Evolutionary conservation across 2,888 invertebrate species (phyloP).

Genomic region (Dryobotodes eremita): DNA sequence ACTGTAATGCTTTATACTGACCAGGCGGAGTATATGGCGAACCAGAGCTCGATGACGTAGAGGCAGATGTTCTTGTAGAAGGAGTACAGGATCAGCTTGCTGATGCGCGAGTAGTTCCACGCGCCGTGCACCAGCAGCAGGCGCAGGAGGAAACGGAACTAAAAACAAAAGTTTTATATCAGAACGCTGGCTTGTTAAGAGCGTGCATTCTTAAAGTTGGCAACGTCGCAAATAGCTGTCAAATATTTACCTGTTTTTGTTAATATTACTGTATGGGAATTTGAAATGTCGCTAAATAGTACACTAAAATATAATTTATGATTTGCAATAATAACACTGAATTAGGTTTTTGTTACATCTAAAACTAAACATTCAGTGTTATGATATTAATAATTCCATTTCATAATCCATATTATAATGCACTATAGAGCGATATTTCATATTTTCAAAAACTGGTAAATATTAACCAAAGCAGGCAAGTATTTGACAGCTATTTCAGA

Average conservation of each 20-base stretch:
- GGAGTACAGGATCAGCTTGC: slow-evolving; percentile 99
- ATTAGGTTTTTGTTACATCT: not conserved
- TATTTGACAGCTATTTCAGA: too few species aligned
- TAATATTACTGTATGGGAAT: too few species aligned
- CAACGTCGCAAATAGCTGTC: too few species aligned
- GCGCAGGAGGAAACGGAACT: slow-evolving; percentile 98
- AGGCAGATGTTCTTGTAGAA: slow-evolving; percentile 99
- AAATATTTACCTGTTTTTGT: not conserved
- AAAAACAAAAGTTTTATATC: slow-evolving; percentile 60
- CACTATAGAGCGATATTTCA: too few species aligned
- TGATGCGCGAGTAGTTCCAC: slow-evolving; percentile 99
- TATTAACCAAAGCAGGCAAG: too few species aligned
- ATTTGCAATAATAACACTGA: not conserved
- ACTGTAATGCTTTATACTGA: slow-evolving; percentile 68
- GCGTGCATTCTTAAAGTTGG: not conserved
- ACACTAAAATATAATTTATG: not conserved
- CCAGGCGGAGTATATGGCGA: slow-evolving; percentile 99
- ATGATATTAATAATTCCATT: not conserved
- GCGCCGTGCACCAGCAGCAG: slow-evolving; percentile 99
- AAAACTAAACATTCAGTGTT: not conserved
- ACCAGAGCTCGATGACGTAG: slow-evolving; percentile 99
- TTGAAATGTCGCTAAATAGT: not conserved
- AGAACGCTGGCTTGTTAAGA: not conserved
- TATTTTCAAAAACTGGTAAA: too few species aligned
- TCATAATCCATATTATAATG: too few species aligned